These are phyloP conservation scores for Anodontia alba DNA, from an alignment of 2,888 invertebrate genomes.

Conservation along the genomic window DNA sequence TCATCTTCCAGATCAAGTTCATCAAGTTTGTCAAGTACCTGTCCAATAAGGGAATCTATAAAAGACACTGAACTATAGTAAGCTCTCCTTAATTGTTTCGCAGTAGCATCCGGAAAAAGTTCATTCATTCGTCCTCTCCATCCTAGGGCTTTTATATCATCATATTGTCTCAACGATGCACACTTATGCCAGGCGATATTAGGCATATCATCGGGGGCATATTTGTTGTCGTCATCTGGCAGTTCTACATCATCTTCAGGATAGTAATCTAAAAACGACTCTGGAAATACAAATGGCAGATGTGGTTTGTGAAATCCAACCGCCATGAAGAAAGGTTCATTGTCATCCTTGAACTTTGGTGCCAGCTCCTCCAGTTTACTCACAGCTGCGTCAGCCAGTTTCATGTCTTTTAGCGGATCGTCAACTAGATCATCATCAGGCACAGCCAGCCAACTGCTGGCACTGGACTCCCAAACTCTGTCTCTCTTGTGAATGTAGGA, in stretches of 20 bases:
- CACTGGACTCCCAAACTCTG: slow-evolving; percentile 88
- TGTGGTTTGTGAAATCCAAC: not conserved
- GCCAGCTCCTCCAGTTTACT: slow-evolving; percentile 86
- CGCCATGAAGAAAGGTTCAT: slow-evolving; percentile 87
- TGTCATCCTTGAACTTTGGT: slow-evolving; percentile 37
- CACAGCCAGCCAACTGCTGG: slow-evolving; percentile 62
- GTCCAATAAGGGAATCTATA: slow-evolving; percentile 61
- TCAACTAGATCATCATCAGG: slow-evolving; percentile 77
- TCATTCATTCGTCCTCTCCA: slow-evolving; percentile 62
- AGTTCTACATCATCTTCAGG: not conserved
- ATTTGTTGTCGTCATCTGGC: slow-evolving; percentile 85
- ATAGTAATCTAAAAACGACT: not conserved
- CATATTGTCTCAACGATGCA: slow-evolving; percentile 58
- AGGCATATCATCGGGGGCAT: slow-evolving; percentile 87
- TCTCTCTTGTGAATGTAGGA: slow-evolving; percentile 77
- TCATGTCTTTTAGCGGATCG: slow-evolving; percentile 91
- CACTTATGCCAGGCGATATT: slow-evolving; percentile 68
- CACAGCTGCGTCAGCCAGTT: slow-evolving; percentile 89
- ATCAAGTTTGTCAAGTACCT: slow-evolving; percentile 54
- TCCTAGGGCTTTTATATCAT: slow-evolving; percentile 59
- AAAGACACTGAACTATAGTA: slow-evolving; percentile 65
- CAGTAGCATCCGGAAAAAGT: slow-evolving; percentile 64
- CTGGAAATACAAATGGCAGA: not conserved
- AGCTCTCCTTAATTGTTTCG: slow-evolving; percentile 56
- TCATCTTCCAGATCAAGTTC: slow-evolving; percentile 55